These are phyloP conservation scores for Tetranychus piercei DNA, from an alignment of 2,888 invertebrate species.

Conservation along the genomic window DNA sequence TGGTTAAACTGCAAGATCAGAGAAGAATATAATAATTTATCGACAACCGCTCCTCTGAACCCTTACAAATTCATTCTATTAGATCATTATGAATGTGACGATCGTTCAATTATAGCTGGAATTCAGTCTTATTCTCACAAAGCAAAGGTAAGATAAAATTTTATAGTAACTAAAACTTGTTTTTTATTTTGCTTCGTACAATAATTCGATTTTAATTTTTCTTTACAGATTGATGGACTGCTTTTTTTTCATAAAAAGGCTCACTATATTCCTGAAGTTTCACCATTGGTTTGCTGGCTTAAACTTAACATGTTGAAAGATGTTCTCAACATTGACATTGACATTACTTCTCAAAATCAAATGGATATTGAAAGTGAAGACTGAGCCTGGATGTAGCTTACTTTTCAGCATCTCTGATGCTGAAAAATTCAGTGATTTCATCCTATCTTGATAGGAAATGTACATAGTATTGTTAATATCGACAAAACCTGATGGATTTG, in stretches of 20 bases:
- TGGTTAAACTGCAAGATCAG: conserved; percentile 50
- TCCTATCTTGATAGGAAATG: no score
- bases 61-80: not conserved
- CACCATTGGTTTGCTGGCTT: conserved; percentile 80
- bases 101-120: not conserved
- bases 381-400: not conserved
- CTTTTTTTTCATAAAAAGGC: conserved; percentile 72
- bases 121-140: not conserved
- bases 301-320: conserved; percentile 57
- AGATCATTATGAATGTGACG: conserved; percentile 1
- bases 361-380: not conserved
- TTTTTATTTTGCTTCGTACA: not conserved
- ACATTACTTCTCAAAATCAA: not conserved
- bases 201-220: not conserved
- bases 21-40: conserved; percentile 32
- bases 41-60: not conserved
- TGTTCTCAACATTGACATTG: not conserved
- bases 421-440: no score
- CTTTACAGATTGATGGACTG: conserved; percentile 53
- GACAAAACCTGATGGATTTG: no score
- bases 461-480: no score
- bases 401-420: no score
- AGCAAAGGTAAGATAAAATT: not conserved
- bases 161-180: not conserved
- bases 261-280: conserved; percentile 55